Base-by-base conservation (phyloP, 2,113 vertebrate genomes). In the Myotis davidii region DNA sequence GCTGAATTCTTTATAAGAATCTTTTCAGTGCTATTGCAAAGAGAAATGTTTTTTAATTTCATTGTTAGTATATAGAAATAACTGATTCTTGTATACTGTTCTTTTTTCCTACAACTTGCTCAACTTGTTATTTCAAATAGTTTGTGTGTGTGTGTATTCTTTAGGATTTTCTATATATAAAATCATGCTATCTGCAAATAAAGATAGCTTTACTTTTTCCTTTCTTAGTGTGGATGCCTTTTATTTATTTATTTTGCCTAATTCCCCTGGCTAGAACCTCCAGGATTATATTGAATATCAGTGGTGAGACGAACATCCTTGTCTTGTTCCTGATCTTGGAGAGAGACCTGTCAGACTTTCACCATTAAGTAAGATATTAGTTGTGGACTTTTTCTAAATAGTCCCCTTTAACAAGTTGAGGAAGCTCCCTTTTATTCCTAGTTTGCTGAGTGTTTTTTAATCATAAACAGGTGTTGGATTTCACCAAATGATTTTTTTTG, bases 31-130 rank as follows among this genome's bases (percentile, higher is more conserved):
- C 70, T 72, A 27, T 42, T 78, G 20, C 48, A 91, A 88, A 17
- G 91, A n/a, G 11, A 86, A 74, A 88, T 92, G 3, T 87, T 77
- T 50, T 70, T 56, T 89, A 59, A 94, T 65, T 92, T 93, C 21
- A 23, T 92, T 84, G 27, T 37, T 48, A 64, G 32, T 64, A 3
- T 78, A 17, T 70, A 81, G 81, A 88, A 70, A 72, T 76, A 84
- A n/a, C 50, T 88, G 34, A 77, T 78, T 85, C n/a, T 91, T 94
- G 4, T 27, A 42, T 81, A 9, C 56, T 72, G 21, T 59, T 25
- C 56, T 76, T 45, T n/a, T 69, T 84, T 94, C 48, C 73, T 76
- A 8, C 27, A 81, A 32, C 25, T 81, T 90, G 27, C 29, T 95
- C 64, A 86, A 50, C 56, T 69, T 73, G 17, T 83, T 83, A 70